Conservation (phyloP, 2,113 vertebrate genomes). For the Melanostigma gelatinosum region DNA sequence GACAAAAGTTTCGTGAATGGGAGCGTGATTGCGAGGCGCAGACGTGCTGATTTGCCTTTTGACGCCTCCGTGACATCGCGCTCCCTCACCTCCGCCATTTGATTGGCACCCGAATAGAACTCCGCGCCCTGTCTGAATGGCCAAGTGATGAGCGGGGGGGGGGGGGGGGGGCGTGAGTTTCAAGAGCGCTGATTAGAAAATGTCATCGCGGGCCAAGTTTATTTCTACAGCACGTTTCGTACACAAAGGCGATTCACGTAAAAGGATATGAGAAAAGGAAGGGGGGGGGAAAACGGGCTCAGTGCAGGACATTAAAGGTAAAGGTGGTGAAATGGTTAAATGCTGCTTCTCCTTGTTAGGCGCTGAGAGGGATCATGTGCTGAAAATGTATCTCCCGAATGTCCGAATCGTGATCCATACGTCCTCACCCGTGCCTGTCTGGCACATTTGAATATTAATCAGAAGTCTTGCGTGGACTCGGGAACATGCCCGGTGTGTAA, state of each 20-base stretch:
- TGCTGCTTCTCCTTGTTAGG: not conserved
- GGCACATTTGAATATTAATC: slow-evolving; percentile 44
- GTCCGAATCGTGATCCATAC: slow-evolving; percentile 32
- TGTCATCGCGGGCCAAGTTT: slow-evolving; percentile 18
- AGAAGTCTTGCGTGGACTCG: not conserved
- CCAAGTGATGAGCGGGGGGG: slow-evolving; percentile 64
- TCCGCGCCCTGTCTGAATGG: slow-evolving; percentile 55
- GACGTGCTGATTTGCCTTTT: slow-evolving; percentile 74
- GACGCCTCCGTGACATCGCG: slow-evolving; percentile 45
- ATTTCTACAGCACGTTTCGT: not conserved
- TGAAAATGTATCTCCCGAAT: too few species aligned
- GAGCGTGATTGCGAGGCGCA: slow-evolving; percentile 71
- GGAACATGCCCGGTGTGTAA: not conserved
- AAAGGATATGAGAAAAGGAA: not conserved
- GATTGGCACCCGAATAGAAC: slow-evolving; percentile 70
- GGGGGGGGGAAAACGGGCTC: not conserved
- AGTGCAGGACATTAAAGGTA: not conserved
- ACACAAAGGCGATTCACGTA: not conserved
- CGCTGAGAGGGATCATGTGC: too few species aligned
- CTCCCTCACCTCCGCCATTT: slow-evolving; percentile 37
- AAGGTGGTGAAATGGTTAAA: not conserved
- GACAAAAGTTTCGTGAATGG: slow-evolving; percentile 68
- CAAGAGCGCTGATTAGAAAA: slow-evolving; percentile 67
- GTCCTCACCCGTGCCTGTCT: slow-evolving; percentile 19
- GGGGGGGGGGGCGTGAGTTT: slow-evolving; percentile 28